Evolutionary conservation across 2,113 vertebrate species (phyloP).

Genomic region (Bos indicus): DNA sequence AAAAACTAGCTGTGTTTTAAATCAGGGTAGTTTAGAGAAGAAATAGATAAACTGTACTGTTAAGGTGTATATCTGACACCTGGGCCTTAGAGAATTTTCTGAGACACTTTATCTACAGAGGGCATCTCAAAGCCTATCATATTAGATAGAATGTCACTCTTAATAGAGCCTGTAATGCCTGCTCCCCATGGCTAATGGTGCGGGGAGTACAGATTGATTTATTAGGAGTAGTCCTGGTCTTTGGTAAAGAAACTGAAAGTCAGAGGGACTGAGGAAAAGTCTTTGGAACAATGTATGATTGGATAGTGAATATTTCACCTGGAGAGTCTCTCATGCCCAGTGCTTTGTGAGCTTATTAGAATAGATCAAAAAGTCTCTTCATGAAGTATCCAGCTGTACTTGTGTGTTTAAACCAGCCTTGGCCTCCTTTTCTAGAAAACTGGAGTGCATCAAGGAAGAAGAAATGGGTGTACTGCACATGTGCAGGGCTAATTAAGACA

Average conservation of each 20-base stretch:
- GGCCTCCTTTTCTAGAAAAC: conserved; percentile 8
- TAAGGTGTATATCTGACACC: background rate
- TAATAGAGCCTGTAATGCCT: background rate
- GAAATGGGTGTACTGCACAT: background rate
- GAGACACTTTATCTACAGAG: background rate
- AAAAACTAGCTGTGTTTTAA: background rate
- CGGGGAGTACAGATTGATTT: background rate
- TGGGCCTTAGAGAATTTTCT: conserved; percentile 10
- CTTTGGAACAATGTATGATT: background rate
- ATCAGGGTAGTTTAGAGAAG: background rate
- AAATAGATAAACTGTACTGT: background rate
- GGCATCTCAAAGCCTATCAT: background rate
- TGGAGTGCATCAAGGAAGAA: background rate
- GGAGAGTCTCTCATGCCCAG: background rate
- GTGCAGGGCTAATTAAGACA: background rate
- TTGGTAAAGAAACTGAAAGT: background rate
- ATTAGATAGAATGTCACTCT: background rate
- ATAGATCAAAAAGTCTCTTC: background rate
- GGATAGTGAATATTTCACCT: background rate
- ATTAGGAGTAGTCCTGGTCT: background rate
- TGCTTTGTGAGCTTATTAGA: background rate
- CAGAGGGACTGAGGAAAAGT: background rate
- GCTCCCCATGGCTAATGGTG: background rate
- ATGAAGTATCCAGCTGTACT: background rate
- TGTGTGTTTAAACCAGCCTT: conserved; percentile 22